A percentile compares a stretch with the other conserved stretches of the same genome.
phyloP scores from a whole-genome alignment of 2,888 invertebrate species.

The Nasonovia ribisnigri region DNA sequence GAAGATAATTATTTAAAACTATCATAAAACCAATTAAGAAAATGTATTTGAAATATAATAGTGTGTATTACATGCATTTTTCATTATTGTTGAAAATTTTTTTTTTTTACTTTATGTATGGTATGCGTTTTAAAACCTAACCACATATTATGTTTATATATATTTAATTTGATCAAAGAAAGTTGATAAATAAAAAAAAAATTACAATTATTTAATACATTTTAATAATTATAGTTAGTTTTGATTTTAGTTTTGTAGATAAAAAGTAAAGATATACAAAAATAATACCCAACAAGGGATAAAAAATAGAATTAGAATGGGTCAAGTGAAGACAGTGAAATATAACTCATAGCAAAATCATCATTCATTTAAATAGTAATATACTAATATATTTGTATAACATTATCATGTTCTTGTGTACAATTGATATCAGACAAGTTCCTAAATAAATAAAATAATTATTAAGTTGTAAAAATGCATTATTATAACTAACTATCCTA shows the following conservation, averaged over 20 bases:
- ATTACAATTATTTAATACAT: neutral
- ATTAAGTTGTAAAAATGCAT: neutral
- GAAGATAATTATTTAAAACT: constrained; percentile 32
- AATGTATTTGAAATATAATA: neutral
- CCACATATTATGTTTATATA: neutral
- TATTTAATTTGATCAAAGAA: neutral
- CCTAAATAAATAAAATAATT: neutral
- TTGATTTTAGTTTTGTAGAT: neutral
- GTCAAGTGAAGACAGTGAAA: neutral
- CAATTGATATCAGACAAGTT: neutral
- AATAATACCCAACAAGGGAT: neutral
- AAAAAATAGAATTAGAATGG: neutral
- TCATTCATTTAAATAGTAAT: neutral
- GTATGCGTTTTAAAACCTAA: neutral
- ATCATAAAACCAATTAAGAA: neutral
- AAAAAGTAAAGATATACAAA: neutral
- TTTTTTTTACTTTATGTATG: neutral
- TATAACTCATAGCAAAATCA: neutral
- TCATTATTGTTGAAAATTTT: neutral
- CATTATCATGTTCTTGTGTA: neutral
- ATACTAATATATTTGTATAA: neutral
- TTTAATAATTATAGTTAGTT: neutral
- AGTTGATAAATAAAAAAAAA: neutral
- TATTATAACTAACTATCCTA: neutral
- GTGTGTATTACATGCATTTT: neutral